Evolutionary conservation across 2,113 vertebrate genomes (phyloP), one percentile per base, ranked within the genome.

Genomic region (Gambusia holbrooki): DNA sequence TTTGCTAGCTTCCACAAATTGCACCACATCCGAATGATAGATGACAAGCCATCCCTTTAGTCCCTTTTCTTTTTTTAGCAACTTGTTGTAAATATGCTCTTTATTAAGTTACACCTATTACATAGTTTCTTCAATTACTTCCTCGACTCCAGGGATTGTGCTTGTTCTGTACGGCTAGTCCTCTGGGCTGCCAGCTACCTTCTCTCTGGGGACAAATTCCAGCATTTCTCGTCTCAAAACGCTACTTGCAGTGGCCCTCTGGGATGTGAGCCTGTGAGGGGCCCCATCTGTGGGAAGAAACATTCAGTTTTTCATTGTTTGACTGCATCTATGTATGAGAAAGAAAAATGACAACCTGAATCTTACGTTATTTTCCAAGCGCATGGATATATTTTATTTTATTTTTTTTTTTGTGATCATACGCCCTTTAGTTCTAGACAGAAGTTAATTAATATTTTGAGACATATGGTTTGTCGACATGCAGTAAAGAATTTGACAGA

Each of bases 171-270:
- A 76, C 3, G 65, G 81, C 74, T 73, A 79, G 74, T 83, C 90
- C 71, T 27, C 69, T 25, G 72, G 64, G 81, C 83, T 84, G 86
- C 79, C 86, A 76, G 87, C 82, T 88, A 48, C 74, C 28, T 45
- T 54, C 29, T 82, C 84, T 86, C 86, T 40, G 1, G 76, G 86
- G 87, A 90, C 45, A 73, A 79, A 78, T 89, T 76, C 65, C 22
- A 25, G 79, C 76, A 74, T 76, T 74, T 83, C 82, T 81, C 61
- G 62, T 84, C 89, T 90, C 84, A 85, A 84, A 92, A 79, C 58
- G 45, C 87, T 88, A 76, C 86, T 84, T 87, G 82, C 77, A 88
- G 58, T 54, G 62, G 73, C 76, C 92, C 87, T 54, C 11, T 78
- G 90, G 87, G 91, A 91, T 11, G 0, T 13, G 63, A 62, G 81